These are phyloP conservation scores for Tychaedon coryphoeus DNA, from an alignment of 2,113 vertebrate species.

Conservation along the genomic window DNA sequence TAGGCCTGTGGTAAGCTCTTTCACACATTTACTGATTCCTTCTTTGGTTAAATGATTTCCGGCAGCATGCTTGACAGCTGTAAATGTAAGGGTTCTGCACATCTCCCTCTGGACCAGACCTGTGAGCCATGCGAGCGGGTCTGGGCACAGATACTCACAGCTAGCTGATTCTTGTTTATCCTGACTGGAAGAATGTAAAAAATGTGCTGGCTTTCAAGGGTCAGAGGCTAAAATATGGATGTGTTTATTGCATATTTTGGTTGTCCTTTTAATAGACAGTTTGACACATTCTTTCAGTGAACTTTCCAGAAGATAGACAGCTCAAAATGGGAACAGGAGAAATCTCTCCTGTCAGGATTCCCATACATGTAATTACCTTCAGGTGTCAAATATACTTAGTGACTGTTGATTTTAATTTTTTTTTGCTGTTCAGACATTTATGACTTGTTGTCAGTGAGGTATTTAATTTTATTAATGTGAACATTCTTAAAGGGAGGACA, in stretches of 20 bases:
- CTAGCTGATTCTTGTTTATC: conserved; percentile 55
- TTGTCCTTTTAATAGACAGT: conserved; percentile 65
- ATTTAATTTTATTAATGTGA: conserved; percentile 38
- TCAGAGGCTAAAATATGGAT: conserved; percentile 70
- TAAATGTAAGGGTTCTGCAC: background rate
- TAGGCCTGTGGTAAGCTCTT: background rate
- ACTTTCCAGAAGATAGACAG: conserved; percentile 50
- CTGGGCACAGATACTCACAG: background rate
- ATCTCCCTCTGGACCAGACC: background rate
- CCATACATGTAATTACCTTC: conserved; percentile 48
- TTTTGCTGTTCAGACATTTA: background rate
- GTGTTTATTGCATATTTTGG: conserved; percentile 66
- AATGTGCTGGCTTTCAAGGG: conserved; percentile 66
- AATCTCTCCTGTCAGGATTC: conserved; percentile 36
- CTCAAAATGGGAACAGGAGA: conserved; percentile 33
- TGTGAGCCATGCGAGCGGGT: background rate
- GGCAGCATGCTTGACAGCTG: background rate
- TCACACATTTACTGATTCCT: background rate
- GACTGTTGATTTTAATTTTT: conserved; percentile 13
- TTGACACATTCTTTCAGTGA: conserved; percentile 68
- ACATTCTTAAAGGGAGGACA: background rate
- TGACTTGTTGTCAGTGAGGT: background rate
- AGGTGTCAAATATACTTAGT: conserved; percentile 40
- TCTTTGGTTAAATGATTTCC: conserved; percentile 28
- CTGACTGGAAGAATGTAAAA: conserved; percentile 66